Evolutionary conservation across 2,888 invertebrate species (phyloP).

Genomic region (Leptodirus hochenwartii): DNA sequence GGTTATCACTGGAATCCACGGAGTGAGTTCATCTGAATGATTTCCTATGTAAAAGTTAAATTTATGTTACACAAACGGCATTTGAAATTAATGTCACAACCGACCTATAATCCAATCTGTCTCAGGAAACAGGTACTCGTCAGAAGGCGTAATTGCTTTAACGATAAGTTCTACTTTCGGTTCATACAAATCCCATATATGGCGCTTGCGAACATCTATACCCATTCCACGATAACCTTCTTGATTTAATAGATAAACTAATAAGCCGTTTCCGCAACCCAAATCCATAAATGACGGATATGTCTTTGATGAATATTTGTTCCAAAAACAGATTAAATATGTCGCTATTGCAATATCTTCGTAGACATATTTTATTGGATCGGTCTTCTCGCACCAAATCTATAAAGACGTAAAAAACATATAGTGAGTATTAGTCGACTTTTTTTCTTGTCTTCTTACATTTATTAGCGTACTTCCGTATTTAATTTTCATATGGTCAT

Average conservation of each 20-base stretch:
- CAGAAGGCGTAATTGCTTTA: slow-evolving; percentile 47
- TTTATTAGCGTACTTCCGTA: slow-evolving; percentile 58
- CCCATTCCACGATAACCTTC: slow-evolving; percentile 76
- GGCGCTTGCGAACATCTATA: slow-evolving; percentile 66
- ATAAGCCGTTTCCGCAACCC: slow-evolving; percentile 93
- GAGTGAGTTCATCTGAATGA: slow-evolving; percentile 97
- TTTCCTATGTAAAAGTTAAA: too few relatives aligned
- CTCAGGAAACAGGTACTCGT: slow-evolving; percentile 45
- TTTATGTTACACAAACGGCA: too few relatives aligned
- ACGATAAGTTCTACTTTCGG: slow-evolving; percentile 40
- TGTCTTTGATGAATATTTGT: slow-evolving; percentile 30
- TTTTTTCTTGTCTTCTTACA: slow-evolving; percentile 26
- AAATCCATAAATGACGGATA: slow-evolving; percentile 63
- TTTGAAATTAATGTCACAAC: too few relatives aligned
- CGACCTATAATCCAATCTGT: slow-evolving; percentile 84
- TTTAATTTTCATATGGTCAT: slow-evolving; percentile 55
- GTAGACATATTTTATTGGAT: slow-evolving; percentile 86
- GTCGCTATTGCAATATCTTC: slow-evolving; percentile 92
- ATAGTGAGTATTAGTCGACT: background rate
- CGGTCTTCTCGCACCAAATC: slow-evolving; percentile 86
- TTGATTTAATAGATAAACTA: slow-evolving; percentile 66
- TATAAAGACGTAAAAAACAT: slow-evolving; percentile 21
- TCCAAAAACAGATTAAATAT: slow-evolving; percentile 71
- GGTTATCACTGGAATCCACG: slow-evolving; percentile 92
- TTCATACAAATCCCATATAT: slow-evolving; percentile 75